Conservation (phyloP, 2,797 vertebrate genomes). For the Leuciscus waleckii region DNA sequence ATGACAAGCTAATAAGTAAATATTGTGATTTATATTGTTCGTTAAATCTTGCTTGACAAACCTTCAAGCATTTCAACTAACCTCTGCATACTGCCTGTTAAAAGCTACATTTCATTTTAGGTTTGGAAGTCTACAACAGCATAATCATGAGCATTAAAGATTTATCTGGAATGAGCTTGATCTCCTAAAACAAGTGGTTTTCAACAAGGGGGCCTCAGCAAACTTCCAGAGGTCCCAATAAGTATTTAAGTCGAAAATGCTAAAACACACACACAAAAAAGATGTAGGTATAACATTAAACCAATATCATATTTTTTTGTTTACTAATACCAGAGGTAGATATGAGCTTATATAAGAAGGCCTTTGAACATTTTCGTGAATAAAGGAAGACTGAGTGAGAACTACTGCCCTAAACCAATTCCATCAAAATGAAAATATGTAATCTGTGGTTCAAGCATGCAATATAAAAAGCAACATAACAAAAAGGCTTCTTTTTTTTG, state of each 20-base stretch:
- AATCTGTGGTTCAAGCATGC: no score
- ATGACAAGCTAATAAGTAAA: background rate
- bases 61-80: background rate
- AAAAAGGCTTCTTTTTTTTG: no score
- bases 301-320: no score
- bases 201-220: background rate
- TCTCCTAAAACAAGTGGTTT: background rate
- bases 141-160: background rate
- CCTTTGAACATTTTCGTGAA: background rate
- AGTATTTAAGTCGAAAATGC: no score
- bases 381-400: no score
- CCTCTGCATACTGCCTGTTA: background rate
- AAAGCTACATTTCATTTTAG: background rate
- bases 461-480: no score
- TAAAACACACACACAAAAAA: no score
- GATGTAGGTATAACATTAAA: no score
- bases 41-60: background rate
- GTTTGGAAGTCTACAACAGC: background rate
- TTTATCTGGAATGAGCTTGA: background rate
- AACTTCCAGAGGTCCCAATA: background rate
- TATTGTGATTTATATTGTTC: no score
- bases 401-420: no score
- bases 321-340: no score
- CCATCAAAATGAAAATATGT: no score
- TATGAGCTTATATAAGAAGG: background rate